Evolutionary conservation across 2,888 invertebrate species (phyloP).

Genomic region (Drosophila neoperkinsi): DNA sequence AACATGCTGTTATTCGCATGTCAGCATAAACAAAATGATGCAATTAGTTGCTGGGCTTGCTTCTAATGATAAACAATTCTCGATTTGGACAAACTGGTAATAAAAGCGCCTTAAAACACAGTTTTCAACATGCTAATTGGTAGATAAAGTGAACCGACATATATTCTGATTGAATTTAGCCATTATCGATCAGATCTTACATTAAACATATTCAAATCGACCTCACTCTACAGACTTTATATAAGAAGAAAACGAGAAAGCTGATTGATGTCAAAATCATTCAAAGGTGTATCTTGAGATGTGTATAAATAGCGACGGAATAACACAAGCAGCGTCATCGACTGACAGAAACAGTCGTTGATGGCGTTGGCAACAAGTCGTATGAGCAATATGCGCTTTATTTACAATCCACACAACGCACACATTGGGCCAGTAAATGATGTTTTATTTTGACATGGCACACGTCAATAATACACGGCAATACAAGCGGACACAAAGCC

Average conservation of each 20-base stretch:
- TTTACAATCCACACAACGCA: conserved; percentile 59
- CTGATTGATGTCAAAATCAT: background rate
- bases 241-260: background rate
- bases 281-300: conserved; percentile 1
- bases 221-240: background rate
- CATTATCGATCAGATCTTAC: background rate
- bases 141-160: background rate
- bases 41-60: background rate
- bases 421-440: conserved; percentile 49
- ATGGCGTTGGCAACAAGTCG: conserved; percentile 70
- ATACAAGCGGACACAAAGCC: conserved; percentile 29
- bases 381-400: conserved; percentile 71
- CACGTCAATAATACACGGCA: conserved; percentile 64
- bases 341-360: conserved; percentile 13
- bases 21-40: background rate
- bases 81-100: background rate
- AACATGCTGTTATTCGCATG: background rate
- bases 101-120: background rate
- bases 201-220: background rate
- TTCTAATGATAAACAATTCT: background rate
- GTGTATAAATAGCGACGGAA: conserved; percentile 7
- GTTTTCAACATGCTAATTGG: background rate
- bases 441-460: conserved; percentile 71
- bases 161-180: background rate
- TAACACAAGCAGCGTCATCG: conserved; percentile 5